phyloP scores from a whole-genome alignment of 2,797 vertebrate species.

The Xenentodon cancila region DNA sequence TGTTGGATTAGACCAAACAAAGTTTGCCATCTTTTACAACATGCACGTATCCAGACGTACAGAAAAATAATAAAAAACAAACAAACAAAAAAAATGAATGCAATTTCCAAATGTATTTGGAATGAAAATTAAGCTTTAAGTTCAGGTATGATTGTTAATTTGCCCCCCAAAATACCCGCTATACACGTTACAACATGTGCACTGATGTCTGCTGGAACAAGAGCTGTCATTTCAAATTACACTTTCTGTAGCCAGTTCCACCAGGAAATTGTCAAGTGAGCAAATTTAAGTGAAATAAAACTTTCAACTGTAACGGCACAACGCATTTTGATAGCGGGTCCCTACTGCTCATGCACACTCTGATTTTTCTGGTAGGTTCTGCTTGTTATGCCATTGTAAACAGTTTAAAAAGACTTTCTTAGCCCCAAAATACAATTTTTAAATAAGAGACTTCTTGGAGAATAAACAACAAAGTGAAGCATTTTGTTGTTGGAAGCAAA shows the following conservation, averaged over 20 bases:
- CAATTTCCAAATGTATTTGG: no score
- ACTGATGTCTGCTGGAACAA: not conserved
- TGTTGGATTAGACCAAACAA: no score
- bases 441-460: slow-evolving; percentile 24
- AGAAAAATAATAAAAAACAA: no score
- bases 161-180: no score
- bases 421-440: slow-evolving; percentile 13
- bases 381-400: slow-evolving; percentile 13
- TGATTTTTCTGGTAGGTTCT: slow-evolving; percentile 3
- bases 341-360: slow-evolving; percentile 1
- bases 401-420: slow-evolving; percentile 18
- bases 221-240: slow-evolving; percentile 16
- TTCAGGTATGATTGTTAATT: no score
- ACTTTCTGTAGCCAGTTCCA: slow-evolving; percentile 3
- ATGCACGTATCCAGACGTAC: no score
- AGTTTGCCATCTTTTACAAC: no score
- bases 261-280: slow-evolving; percentile 21
- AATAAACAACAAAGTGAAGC: slow-evolving; percentile 36
- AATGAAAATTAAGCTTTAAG: no score
- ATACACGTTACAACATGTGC: not conserved
- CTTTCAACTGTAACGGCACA: slow-evolving; percentile 10
- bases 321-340: slow-evolving; percentile 2
- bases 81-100: no score
- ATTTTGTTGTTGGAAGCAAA: slow-evolving; percentile 41
- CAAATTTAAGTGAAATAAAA: slow-evolving; percentile 11